Conservation (phyloP, 2,888 invertebrate species). For the Nemotelus pantherinus region DNA sequence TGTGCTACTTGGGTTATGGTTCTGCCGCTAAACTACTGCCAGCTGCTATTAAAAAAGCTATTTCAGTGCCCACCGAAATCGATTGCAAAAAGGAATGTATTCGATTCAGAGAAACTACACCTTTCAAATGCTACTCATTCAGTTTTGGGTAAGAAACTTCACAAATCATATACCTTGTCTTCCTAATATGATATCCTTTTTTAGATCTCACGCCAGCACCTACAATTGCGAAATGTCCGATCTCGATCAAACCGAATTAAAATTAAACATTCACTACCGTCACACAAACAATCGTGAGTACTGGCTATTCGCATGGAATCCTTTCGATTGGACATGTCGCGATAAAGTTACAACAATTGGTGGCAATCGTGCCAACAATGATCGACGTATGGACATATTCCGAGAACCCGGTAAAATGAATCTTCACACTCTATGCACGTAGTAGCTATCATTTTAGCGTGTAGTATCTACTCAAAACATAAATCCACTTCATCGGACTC, state of each 20-base stretch:
- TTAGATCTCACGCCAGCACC: slow-evolving; percentile 60
- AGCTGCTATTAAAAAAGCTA: slow-evolving; percentile 72
- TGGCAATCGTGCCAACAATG: slow-evolving; percentile 63
- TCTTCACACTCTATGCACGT: slow-evolving; percentile 64
- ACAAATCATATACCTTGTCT: no score
- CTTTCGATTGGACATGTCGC: slow-evolving; percentile 77
- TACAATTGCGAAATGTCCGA: slow-evolving; percentile 81
- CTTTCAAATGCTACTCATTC: slow-evolving; percentile 79
- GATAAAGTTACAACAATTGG: slow-evolving; percentile 65
- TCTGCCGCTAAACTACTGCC: slow-evolving; percentile 77
- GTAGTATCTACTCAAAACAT: background rate
- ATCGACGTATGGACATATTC: slow-evolving; percentile 65
- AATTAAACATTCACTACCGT: slow-evolving; percentile 77
- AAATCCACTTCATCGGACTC: background rate
- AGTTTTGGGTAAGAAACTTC: slow-evolving; percentile 73
- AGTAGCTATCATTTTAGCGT: slow-evolving; percentile 49
- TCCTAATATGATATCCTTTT: background rate
- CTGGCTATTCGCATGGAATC: slow-evolving; percentile 82
- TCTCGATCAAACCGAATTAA: slow-evolving; percentile 78
- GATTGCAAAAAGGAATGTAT: slow-evolving; percentile 79
- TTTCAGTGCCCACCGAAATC: slow-evolving; percentile 72
- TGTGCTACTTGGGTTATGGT: slow-evolving; percentile 81
- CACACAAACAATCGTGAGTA: slow-evolving; percentile 71
- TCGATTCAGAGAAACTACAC: slow-evolving; percentile 65
- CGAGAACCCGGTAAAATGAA: slow-evolving; percentile 65